phyloP scores from a whole-genome alignment of 2,888 invertebrate genomes.

The Sisyra terminalis region DNA sequence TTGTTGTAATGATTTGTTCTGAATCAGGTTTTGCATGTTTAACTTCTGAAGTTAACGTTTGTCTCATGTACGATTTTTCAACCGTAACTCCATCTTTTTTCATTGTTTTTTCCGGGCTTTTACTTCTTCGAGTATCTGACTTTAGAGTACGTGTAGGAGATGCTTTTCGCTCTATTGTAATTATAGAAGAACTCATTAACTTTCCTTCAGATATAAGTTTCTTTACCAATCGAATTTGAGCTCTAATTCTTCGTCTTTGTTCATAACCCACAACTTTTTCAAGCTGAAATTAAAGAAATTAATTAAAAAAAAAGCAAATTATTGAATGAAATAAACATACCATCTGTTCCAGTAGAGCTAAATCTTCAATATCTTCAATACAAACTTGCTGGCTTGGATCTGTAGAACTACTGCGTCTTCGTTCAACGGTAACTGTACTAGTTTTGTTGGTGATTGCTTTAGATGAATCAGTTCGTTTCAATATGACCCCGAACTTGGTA shows the following conservation, averaged over 20 bases:
- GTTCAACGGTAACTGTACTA: conserved; percentile 26
- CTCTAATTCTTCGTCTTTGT: conserved; percentile 55
- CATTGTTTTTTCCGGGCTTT: conserved; percentile 8
- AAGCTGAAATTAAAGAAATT: conserved; percentile 33
- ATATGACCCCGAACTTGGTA: conserved; percentile 50
- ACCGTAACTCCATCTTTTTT: not conserved
- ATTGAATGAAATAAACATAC: conserved; percentile 27
- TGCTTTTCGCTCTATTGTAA: conserved; percentile 15
- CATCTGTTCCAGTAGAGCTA: conserved; percentile 53
- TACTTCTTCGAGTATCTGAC: conserved; percentile 15
- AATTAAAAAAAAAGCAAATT: conserved; percentile 10
- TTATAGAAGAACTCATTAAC: conserved; percentile 20
- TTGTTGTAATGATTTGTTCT: not conserved
- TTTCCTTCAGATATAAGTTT: conserved; percentile 31
- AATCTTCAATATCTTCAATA: conserved; percentile 57
- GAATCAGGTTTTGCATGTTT: conserved; percentile 2
- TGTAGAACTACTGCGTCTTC: conserved; percentile 29
- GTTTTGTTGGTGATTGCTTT: conserved; percentile 17
- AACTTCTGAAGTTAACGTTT: conserved; percentile 6
- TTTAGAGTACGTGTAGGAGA: conserved; percentile 15
- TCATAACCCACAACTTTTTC: conserved; percentile 64
- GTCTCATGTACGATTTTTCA: conserved; percentile 7
- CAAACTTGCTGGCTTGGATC: conserved; percentile 34
- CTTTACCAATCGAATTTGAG: conserved; percentile 58
- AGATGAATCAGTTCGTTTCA: conserved; percentile 39